Evolutionary conservation across 2,113 vertebrate species (phyloP).

Genomic region (Otocyon megalotis): DNA sequence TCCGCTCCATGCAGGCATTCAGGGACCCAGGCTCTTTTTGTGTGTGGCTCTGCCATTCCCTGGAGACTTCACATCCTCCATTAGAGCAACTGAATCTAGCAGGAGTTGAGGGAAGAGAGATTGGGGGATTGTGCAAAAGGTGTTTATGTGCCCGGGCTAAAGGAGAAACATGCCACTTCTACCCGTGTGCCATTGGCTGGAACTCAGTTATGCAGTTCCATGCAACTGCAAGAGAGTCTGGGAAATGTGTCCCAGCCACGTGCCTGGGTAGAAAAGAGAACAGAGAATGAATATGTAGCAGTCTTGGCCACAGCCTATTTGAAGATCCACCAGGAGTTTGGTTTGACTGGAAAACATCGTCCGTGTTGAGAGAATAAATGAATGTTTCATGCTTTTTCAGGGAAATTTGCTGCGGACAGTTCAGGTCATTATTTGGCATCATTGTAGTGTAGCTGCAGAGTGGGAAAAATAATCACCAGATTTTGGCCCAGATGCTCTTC

Average conservation of each 20-base stretch:
- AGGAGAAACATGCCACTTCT: not conserved
- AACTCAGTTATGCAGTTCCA: not conserved
- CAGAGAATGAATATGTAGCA: not conserved
- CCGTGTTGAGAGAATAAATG: constrained; percentile 31
- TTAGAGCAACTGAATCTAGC: not conserved
- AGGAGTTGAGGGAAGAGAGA: not conserved
- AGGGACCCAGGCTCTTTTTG: not conserved
- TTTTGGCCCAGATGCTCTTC: constrained; percentile 41
- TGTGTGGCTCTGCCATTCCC: not conserved
- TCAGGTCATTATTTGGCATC: constrained; percentile 37
- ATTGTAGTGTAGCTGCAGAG: not conserved
- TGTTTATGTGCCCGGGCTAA: not conserved
- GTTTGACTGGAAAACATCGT: constrained; percentile 19
- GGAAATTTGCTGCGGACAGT: constrained; percentile 40
- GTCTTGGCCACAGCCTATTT: not conserved
- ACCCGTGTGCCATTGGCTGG: not conserved
- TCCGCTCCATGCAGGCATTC: not conserved
- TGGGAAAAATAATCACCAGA: not conserved
- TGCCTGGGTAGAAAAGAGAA: constrained; percentile 18
- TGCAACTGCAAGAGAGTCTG: not conserved
- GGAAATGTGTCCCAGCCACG: not conserved
- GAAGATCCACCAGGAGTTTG: constrained; percentile 12
- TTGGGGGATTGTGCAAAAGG: not conserved
- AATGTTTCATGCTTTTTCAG: constrained; percentile 33
- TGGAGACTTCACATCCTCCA: not conserved